phyloP scores from a whole-genome alignment of 2,113 vertebrate genomes.

The Ondatra zibethicus region DNA sequence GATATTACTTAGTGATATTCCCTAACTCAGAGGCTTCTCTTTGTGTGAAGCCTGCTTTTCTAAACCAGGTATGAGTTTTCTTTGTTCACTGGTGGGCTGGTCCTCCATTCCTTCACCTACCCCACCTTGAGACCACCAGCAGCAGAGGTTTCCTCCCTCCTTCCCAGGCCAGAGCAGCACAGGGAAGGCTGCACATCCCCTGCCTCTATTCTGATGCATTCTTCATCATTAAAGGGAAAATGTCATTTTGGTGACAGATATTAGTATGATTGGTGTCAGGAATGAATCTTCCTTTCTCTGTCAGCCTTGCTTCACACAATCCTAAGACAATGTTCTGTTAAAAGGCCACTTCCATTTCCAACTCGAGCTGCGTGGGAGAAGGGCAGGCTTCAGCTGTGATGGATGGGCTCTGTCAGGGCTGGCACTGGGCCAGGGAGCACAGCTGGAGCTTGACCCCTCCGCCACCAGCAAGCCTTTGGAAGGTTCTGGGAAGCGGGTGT shows the following conservation, averaged over 20 bases:
- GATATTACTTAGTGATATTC: background rate
- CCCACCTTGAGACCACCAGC: background rate
- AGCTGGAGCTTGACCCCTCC: slow-evolving; percentile 58
- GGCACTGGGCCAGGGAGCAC: background rate
- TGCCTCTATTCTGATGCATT: slow-evolving; percentile 83
- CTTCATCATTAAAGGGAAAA: slow-evolving; percentile 91
- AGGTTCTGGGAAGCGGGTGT: slow-evolving; percentile 46
- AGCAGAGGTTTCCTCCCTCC: background rate
- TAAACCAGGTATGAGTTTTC: background rate
- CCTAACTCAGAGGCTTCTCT: background rate
- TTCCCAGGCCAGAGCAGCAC: background rate
- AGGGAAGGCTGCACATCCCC: slow-evolving; percentile 40
- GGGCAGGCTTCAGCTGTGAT: slow-evolving; percentile 72
- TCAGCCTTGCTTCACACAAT: slow-evolving; percentile 81
- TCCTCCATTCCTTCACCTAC: background rate
- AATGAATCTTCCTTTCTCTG: slow-evolving; percentile 88
- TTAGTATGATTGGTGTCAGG: slow-evolving; percentile 87
- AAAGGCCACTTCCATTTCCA: slow-evolving; percentile 87
- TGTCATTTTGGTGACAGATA: slow-evolving; percentile 88
- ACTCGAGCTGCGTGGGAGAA: slow-evolving; percentile 69
- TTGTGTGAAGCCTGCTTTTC: slow-evolving; percentile 15
- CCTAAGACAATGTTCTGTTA: slow-evolving; percentile 83
- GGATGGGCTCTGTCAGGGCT: slow-evolving; percentile 38
- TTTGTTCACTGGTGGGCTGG: background rate
- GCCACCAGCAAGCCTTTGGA: background rate